Conservation (phyloP, 2,113 vertebrate genomes). For the Nerophis lumbriciformis region DNA sequence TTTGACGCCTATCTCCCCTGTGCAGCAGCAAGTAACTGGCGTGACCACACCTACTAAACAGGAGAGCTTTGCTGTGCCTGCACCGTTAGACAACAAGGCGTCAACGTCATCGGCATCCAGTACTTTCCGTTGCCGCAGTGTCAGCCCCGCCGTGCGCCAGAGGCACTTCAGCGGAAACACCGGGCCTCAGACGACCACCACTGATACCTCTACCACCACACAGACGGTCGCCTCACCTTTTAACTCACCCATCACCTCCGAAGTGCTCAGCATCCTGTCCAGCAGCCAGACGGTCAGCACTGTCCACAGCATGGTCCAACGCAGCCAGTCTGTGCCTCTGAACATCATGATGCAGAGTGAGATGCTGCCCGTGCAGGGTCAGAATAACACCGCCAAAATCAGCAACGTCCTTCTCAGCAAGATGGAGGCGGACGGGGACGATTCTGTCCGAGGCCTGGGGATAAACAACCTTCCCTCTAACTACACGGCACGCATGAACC, state of each 20-base stretch:
- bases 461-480: constrained; percentile 97
- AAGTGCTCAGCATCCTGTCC: constrained; percentile 83
- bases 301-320: constrained; percentile 88
- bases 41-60: constrained; percentile 82
- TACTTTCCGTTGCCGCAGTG: constrained; percentile 90
- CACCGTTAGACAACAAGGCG: constrained; percentile 89
- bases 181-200: constrained; percentile 73
- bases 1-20: constrained; percentile 90
- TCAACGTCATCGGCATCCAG: constrained; percentile 75
- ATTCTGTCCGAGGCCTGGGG: constrained; percentile 90
- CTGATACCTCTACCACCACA: constrained; percentile 64
- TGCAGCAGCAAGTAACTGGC: constrained; percentile 81
- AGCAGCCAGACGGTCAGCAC: constrained; percentile 78
- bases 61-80: constrained; percentile 96
- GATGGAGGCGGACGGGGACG: constrained; percentile 91
- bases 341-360: constrained; percentile 98
- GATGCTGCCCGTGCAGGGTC: constrained; percentile 84
- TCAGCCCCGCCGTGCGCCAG: constrained; percentile 93
- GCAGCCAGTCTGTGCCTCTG: constrained; percentile 93
- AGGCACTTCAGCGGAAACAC: constrained; percentile 91
- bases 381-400: constrained; percentile 87
- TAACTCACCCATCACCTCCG: constrained; percentile 83
- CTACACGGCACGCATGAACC: constrained; percentile 98
- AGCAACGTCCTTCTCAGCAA: constrained; percentile 95
- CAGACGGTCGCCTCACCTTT: constrained; percentile 82